Evolutionary conservation across 1,140 invertebrate species (phyloP).

Genomic region (Scaptodrosophila lebanonensis): DNA sequence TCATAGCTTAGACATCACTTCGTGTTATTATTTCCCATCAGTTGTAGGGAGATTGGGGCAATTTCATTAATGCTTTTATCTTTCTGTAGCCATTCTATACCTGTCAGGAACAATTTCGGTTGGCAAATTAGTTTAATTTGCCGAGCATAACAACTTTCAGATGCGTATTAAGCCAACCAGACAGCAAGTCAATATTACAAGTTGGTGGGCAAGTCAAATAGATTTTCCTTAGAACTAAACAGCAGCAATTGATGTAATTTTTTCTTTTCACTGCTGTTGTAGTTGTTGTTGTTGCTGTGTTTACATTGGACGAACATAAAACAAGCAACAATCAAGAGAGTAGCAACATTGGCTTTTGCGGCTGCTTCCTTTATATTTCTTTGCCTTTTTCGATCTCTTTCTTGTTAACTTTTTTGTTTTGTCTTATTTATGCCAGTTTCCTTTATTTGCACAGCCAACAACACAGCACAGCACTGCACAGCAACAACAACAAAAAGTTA

Average conservation of each 20-base stretch:
- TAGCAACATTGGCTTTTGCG: conserved; percentile 18
- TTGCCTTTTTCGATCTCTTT: conserved; percentile 18
- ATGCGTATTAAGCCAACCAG: conserved; percentile 2
- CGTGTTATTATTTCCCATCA: no score
- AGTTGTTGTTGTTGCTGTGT: conserved; percentile 13
- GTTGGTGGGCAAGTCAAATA: conserved; percentile 33
- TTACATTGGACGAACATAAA: conserved; percentile 31
- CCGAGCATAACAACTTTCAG: no score
- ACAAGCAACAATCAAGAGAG: conserved; percentile 23
- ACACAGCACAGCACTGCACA: no score
- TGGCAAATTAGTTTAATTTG: no score
- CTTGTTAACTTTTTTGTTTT: conserved; percentile 9
- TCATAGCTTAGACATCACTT: no score
- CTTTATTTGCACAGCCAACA: conserved; percentile 6
- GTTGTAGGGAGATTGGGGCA: no score
- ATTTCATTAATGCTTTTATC: no score
- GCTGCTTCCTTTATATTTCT: conserved; percentile 34
- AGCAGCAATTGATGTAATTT: background rate
- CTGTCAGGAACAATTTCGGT: no score
- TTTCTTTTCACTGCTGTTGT: conserved; percentile 9
- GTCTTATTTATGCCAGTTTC: conserved; percentile 9
- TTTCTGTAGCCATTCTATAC: no score
- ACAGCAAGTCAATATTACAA: background rate
- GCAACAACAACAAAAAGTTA: conserved; percentile 35
- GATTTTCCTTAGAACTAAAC: conserved; percentile 25